phyloP scores from a whole-genome alignment of 2,113 vertebrate species.

The Zapus hudsonius region DNA sequence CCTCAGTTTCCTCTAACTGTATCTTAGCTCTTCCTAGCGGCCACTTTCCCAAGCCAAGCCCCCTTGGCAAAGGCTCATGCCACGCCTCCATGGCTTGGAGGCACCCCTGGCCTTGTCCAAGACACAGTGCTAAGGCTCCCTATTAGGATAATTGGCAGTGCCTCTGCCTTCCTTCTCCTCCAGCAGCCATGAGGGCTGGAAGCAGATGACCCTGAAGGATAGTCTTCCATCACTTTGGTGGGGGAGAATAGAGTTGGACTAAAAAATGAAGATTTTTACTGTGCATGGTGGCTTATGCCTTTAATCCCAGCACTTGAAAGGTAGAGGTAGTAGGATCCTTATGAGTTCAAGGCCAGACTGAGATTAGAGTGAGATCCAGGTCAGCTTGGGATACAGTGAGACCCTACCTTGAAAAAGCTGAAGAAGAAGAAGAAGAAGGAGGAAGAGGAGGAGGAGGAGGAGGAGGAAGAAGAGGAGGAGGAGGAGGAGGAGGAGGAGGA shows the following conservation, averaged over 20 bases:
- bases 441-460: no score
- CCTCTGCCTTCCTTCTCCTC: not conserved
- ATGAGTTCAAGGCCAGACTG: no score
- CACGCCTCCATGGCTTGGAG: not conserved
- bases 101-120: not conserved
- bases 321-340: no score
- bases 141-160: not conserved
- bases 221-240: not conserved
- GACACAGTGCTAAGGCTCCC: not conserved
- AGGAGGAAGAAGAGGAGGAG: no score
- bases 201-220: fast-evolving
- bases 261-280: not conserved
- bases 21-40: not conserved
- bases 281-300: no score
- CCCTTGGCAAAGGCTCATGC: not conserved
- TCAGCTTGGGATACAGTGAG: no score
- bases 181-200: not conserved
- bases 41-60: not conserved
- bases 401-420: no score
- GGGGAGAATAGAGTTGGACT: not conserved
- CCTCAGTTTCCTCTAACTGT: not conserved
- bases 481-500: no score
- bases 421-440: no score
- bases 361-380: no score
- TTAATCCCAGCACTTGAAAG: no score